Percentiles rank a stretch among this genome's conserved stretches.
phyloP scores from a whole-genome alignment of 2,888 invertebrate species.

The Ornithoptera priamus region DNA sequence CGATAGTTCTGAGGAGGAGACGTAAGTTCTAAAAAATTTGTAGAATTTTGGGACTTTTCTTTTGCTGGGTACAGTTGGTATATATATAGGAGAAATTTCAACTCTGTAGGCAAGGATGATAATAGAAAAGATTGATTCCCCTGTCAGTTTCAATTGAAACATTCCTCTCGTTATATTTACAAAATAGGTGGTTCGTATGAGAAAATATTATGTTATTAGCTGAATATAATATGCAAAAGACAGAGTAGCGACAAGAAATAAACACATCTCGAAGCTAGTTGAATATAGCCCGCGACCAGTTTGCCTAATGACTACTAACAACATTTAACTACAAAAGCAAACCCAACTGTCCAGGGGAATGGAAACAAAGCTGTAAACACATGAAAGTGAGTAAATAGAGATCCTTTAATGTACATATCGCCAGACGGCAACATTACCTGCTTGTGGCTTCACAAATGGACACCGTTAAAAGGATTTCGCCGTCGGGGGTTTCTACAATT shows the following conservation, averaged over 20 bases:
- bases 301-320: conserved; percentile 9
- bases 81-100: too few species aligned
- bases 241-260: background rate
- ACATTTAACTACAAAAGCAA: conserved; percentile 18
- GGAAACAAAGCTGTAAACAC: conserved; percentile 16
- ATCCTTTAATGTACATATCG: conserved; percentile 17
- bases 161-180: too few species aligned
- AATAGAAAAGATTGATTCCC: too few species aligned
- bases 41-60: too few species aligned
- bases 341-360: conserved; percentile 12
- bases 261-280: background rate
- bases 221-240: background rate
- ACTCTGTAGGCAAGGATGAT: too few species aligned
- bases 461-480: conserved; percentile 48
- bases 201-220: background rate
- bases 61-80: too few species aligned
- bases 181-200: too few species aligned
- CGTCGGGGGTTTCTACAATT: conserved; percentile 42
- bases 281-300: background rate
- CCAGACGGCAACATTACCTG: conserved; percentile 42
- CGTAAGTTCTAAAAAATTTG: too few species aligned
- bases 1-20: too few species aligned
- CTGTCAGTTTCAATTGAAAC: too few species aligned
- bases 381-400: conserved; percentile 26
- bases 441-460: conserved; percentile 46